Evolutionary conservation across 2,888 invertebrate genomes (phyloP).

Genomic region (Hemicrepidius hirtus): DNA sequence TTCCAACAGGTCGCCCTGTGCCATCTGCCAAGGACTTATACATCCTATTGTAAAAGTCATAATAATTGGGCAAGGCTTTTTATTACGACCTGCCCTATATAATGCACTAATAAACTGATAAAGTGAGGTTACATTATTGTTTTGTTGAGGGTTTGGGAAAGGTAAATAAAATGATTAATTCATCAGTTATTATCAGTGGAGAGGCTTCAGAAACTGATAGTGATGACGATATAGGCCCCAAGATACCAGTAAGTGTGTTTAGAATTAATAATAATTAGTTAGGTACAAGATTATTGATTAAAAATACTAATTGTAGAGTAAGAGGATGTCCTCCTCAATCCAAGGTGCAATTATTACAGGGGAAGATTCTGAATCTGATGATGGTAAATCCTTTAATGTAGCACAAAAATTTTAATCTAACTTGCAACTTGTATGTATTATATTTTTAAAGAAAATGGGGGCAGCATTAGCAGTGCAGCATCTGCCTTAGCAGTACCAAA

Average conservation of each 20-base stretch:
- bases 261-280: neutral
- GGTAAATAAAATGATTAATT: constrained; percentile 56
- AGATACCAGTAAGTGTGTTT: neutral
- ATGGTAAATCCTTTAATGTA: too few species aligned
- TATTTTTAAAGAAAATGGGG: constrained; percentile 61
- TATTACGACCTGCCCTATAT: too few species aligned
- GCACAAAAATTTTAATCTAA: too few species aligned
- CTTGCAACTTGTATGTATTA: too few species aligned
- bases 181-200: constrained; percentile 65
- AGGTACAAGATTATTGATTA: neutral
- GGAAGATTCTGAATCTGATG: constrained; percentile 70
- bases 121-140: constrained; percentile 2
- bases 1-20: too few species aligned
- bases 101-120: too few species aligned
- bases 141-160: neutral
- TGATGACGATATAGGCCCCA: constrained; percentile 63
- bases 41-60: too few species aligned
- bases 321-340: constrained; percentile 54
- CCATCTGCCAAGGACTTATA: too few species aligned
- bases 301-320: constrained; percentile 34
- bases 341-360: constrained; percentile 68
- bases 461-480: constrained; percentile 64
- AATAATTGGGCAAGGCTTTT: too few species aligned
- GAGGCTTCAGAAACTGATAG: constrained; percentile 71
- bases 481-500: constrained; percentile 60